Conservation (phyloP, 2,888 invertebrate genomes). For the Acleris sparsana region DNA sequence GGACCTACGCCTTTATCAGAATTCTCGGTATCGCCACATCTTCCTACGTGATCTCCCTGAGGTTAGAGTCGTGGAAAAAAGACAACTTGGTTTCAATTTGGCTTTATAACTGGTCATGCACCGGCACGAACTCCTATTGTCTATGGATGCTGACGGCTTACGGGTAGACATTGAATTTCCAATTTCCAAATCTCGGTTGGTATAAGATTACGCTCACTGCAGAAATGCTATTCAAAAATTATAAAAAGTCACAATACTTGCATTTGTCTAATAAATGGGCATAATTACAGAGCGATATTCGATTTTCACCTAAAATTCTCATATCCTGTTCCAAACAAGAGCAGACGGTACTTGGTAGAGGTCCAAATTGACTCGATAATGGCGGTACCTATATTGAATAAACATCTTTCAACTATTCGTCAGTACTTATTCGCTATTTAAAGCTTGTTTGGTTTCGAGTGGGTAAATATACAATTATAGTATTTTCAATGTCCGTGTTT, state of each 20-base stretch:
- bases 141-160: no score
- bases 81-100: no score
- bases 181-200: no score
- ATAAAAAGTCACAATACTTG: not conserved
- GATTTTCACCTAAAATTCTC: not conserved
- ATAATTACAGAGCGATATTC: not conserved
- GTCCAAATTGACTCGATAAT: not conserved
- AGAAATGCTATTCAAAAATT: no score
- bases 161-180: no score
- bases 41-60: constrained; percentile 8
- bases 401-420: constrained; percentile 17
- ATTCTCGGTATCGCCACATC: constrained; percentile 19
- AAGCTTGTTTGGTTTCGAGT: constrained; percentile 48
- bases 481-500: constrained; percentile 36
- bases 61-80: no score
- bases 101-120: no score
- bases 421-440: constrained; percentile 14
- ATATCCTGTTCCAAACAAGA: constrained; percentile 10
- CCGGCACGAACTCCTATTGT: no score
- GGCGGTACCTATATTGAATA: constrained; percentile 14
- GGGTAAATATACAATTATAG: constrained; percentile 57
- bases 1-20: constrained; percentile 17
- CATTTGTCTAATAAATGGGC: not conserved
- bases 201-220: no score
- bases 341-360: constrained; percentile 5